Base-by-base conservation (phyloP, 2,113 vertebrate genomes). In the Varanus komodoensis region DNA sequence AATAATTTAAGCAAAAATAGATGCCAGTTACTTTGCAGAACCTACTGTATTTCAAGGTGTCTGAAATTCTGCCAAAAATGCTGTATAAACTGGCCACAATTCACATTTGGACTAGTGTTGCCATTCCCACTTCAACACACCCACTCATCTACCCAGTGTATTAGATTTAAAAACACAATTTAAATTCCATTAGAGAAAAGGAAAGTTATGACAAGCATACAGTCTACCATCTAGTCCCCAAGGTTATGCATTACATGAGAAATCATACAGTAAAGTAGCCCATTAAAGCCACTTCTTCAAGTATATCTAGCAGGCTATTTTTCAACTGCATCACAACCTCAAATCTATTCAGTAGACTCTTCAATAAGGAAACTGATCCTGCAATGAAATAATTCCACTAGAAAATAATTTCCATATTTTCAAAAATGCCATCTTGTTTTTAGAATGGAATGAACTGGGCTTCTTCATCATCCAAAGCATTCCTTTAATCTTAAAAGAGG, bases 121-220 rank as follows among this genome's bases (percentile, higher is more conserved):
- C 69, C 14, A 73, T 73, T 71, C 1, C 32, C 4, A 29, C 61
- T 2, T 23, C 27, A 64, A 64, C 61, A 61, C 57, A 25, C 79
- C 9, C 54, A 19, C 87, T 82, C 73, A 80, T 3, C 64, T 34
- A 29, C 81, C 15, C 68, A 89, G 61, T 68, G 64, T n/a, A n/a
- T 69, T 89, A 88, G 91, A 85, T 93, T 87, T 57, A 25, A 71
- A 79, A 87, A 79, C 38, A 5, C 50, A 54, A 88, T 64, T 86
- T 88, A 78, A 88, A 80, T 78, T 87, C 14, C 54, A 87, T 23
- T 52, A 82, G 54, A n/a, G 75, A 80, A 87, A 81, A 48, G 9
- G 3, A 25, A 78, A 48, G 75, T 48, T 25, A 44, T 48, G 44
- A 78, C 38, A 87, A 83, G 0, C 1, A 87, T 84, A 83, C 44